A percentile compares a stretch with the other conserved stretches of the same genome.
phyloP scores from a whole-genome alignment of 2,888 invertebrate species.

The Rhorus exstirpatorius region DNA sequence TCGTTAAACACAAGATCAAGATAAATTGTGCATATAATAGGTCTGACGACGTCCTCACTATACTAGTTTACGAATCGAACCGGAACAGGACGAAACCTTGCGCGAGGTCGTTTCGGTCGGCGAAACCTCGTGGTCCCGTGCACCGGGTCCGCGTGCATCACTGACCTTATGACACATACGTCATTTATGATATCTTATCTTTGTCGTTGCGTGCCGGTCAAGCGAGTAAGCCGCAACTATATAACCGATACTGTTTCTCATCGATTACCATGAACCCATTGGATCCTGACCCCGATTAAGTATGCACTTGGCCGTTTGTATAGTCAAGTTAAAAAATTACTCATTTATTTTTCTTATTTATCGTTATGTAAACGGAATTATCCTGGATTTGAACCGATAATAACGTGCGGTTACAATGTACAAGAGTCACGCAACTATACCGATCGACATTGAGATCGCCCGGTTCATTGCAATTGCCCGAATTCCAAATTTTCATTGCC shows the following conservation, averaged over 20 bases:
- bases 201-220: background rate
- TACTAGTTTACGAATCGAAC: background rate
- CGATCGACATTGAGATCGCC: no score
- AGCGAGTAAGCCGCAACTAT: background rate
- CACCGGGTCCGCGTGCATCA: constrained; percentile 40
- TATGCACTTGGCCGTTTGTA: no score
- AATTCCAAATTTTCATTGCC: no score
- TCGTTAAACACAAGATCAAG: no score
- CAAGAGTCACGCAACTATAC: no score
- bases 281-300: constrained; percentile 18
- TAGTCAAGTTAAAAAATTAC: background rate
- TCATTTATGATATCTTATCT: background rate
- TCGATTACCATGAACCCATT: background rate
- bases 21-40: no score
- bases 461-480: no score
- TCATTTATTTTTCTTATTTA: background rate
- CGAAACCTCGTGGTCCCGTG: constrained; percentile 60
- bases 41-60: background rate
- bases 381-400: no score
- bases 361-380: background rate
- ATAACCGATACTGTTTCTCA: constrained; percentile 19
- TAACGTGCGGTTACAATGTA: no score
- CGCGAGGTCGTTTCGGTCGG: constrained; percentile 71
- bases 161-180: constrained; percentile 6
- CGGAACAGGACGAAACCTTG: constrained; percentile 56